Evolutionary conservation across 2,888 invertebrate species (phyloP), one percentile per base, ranked within the genome.

Genomic region (Cartodere bifasciata): DNA sequence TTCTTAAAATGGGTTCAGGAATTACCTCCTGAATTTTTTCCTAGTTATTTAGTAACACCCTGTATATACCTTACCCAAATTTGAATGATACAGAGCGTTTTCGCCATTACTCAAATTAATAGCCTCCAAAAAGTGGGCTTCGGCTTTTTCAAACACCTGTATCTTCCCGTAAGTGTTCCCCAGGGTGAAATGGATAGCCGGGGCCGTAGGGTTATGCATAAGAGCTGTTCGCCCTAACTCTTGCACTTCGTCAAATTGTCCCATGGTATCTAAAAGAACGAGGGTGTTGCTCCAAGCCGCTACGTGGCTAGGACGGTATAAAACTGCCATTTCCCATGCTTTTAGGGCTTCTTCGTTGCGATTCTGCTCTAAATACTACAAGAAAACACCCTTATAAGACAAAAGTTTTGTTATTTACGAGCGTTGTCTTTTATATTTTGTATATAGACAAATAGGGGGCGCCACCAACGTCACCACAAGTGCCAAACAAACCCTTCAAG

Each of bases 241-340:
- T 31, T 85, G 59, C 2, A 87, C 88, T 50, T 76, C 71, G 7
- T 76, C 68, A 30, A 53, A 57, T 16, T 45, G 43, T 32, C 52
- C 45, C 40, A 53, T 56, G 63, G 78, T 78, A 53, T 90, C 88
- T 34, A 86, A 60, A 45, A 92, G 68, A 4, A 92, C 80, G 29
- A 94, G 65, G 50, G 86, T 72, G 53, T 95, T 97, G 25, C 82
- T 85, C 95, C 95, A 95, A 0, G 94, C 86, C 40, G 82, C 74
- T 4, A 72, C 67, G 55, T 94, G 91, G 1, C 70, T 72, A 0
- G 83, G 77, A 50, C 82, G 80, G 33, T 81, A 66, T 31, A 65
- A 56, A 1, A 86, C 84, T 2, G 94, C 85, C 53, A 78, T 75
- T 45, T 72, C 68, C 91, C 91, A 97, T 28, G 79, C 74, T 31